phyloP scores from a whole-genome alignment of 2,797 vertebrate genomes.

The Scolopax bukidnonensis region DNA sequence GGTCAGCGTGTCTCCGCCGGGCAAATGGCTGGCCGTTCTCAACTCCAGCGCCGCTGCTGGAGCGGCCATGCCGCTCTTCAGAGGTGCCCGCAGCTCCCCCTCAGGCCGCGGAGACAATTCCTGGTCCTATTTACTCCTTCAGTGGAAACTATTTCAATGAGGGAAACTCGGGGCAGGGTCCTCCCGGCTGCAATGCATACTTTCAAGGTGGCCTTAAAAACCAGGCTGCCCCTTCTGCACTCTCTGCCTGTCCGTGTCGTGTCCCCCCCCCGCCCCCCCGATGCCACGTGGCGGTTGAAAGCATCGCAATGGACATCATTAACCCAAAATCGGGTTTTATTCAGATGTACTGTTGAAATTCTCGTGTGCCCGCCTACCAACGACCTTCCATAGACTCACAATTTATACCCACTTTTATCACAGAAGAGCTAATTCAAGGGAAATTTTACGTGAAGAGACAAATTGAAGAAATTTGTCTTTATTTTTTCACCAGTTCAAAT shows the following conservation, averaged over 20 bases:
- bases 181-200: accelerated
- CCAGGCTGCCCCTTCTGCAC: accelerated
- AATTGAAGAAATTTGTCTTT: neutral
- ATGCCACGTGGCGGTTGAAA: no score
- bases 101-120: accelerated
- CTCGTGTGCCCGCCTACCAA: accelerated
- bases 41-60: accelerated
- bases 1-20: accelerated
- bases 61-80: accelerated
- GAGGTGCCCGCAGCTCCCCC: accelerated
- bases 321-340: accelerated
- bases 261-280: no score
- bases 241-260: no score
- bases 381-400: neutral
- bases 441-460: neutral
- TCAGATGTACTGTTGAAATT: neutral
- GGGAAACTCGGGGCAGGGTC: accelerated
- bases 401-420: accelerated
- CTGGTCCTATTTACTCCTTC: accelerated
- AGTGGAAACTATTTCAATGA: accelerated
- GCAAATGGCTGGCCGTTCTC: accelerated
- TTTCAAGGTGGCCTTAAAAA: no score
- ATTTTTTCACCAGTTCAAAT: neutral
- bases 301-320: accelerated
- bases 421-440: neutral